Evolutionary conservation across 2,888 invertebrate species (phyloP), one percentile per base, ranked within the genome.

Genomic region (Drosophila paranaensis): DNA sequence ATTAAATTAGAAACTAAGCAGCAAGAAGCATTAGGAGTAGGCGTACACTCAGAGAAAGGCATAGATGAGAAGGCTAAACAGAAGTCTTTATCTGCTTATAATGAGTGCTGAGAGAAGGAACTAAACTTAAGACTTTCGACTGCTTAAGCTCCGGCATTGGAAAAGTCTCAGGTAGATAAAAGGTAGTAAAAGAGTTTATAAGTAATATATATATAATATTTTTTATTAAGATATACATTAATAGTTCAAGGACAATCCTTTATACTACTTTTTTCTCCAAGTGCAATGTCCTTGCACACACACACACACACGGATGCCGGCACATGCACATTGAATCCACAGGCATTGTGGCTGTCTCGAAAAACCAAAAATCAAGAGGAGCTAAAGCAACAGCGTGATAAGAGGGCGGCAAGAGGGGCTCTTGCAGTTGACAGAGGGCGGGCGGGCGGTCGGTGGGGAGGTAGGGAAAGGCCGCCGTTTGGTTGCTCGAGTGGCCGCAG

Each of bases 401-500:
- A 45, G 27, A 27, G 61, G 30, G 16, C 13, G 45, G 8, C 14
- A 14, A 25, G 25, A 6, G 27, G 40, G 11, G 40, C 11, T 30
- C 54, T 10, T 40, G 54, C 39, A 54, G 40, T 39, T 54, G 53
- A 39, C 37, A 51, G 53, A 20, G 54, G n/a, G 37, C 37, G 37
- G 13, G 2, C 27, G 46, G 3, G n/a, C 20, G 20, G 20, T 20
- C 9, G 30, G 4, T 10, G 25, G 25, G 9, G 5, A 20, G 16
- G 13, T 6, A 27, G n/a, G 39, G n/a, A n/a, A 39, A 30, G 30
- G 82, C 57, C 66, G 67, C 80, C 63, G 67, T 65, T 77, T 85
- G 74, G 70, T 40, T 83, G 78, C 89, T 84, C 84, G 83, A 84
- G 85, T 85, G 83, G 84, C 91, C 91, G 83, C 90, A 84, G 91